Base-by-base conservation (phyloP, 2,888 invertebrate species). In the Loripinus fragilis region DNA sequence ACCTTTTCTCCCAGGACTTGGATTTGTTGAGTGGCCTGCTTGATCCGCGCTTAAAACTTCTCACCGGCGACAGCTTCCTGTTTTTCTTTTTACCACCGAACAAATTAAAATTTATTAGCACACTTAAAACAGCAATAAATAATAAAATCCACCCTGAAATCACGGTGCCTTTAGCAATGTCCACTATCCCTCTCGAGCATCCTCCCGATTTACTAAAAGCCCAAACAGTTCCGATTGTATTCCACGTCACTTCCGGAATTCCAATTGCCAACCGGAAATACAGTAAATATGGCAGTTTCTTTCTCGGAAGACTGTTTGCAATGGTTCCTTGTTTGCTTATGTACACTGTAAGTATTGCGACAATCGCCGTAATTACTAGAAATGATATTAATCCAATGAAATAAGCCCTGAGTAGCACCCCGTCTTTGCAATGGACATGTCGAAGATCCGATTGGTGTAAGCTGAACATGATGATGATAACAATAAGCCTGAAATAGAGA, bases 101-200 rank as follows among this genome's bases (percentile, higher is more conserved):
- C 0, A 97, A 97, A 92, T 97, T 97, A 93, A 97, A 97, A 60
- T 97, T 96, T 93, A 97, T 94, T 66, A 96, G 96, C 66, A 97
- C 94, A 0, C 96, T 96, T 87, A 97, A 95, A 38, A 97, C 94
- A 30, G 88, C 88, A 20, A 96, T 94, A 0, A 96, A 95, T 74
- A 97, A 95, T 70, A 97, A 95, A 35, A 96, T 95, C 97, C 97
- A 97, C 90, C 97, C 96, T 93, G 96, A 96, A 69, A 97, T 95
- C 0, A 97, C 96, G 87, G 97, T 95, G 78, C 96, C 96, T 96
- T 90, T 89, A 10, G 89, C 90, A 0, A 90, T 86, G 77, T 83
- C 83, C 8, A 91, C 90, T 42, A 91, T 87, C 20, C 80, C 71
- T 45, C 65, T 69, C 35, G 86, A 85, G 80, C 91, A 92, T 10